Evolutionary conservation across 2,888 invertebrate species (phyloP).

Genomic region (Liodrosophila aerea): DNA sequence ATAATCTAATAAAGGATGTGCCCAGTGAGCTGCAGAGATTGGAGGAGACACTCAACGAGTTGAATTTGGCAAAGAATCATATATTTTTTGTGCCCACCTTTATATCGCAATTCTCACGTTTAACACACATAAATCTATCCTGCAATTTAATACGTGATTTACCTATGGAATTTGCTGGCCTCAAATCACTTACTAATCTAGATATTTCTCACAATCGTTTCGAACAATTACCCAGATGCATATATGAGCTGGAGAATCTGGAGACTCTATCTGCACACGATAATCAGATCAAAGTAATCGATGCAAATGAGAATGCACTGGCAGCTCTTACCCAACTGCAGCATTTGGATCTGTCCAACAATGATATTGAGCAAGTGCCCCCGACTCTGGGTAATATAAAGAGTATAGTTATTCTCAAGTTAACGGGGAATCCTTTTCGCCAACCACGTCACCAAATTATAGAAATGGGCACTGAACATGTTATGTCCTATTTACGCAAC

Average conservation of each 20-base stretch:
- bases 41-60: slow-evolving; percentile 84
- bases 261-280: slow-evolving; percentile 88
- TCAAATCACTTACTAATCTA: no score
- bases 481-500: slow-evolving; percentile 91
- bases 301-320: slow-evolving; percentile 85
- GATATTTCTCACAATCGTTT: slow-evolving; percentile 89
- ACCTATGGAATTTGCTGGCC: slow-evolving; percentile 86
- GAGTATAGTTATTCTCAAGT: slow-evolving; percentile 87
- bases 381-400: slow-evolving; percentile 91
- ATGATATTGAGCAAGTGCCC: slow-evolving; percentile 89
- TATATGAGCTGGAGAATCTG: slow-evolving; percentile 90
- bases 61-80: slow-evolving; percentile 87
- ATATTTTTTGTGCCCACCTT: slow-evolving; percentile 86
- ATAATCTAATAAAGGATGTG: slow-evolving; percentile 40
- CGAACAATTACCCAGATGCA: slow-evolving; percentile 85
- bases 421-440: slow-evolving; percentile 93
- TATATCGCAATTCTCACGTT: slow-evolving; percentile 84
- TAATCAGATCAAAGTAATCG: slow-evolving; percentile 86
- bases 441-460: slow-evolving; percentile 93
- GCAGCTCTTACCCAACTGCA: slow-evolving; percentile 85
- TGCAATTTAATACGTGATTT: slow-evolving; percentile 86
- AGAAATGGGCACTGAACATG: slow-evolving; percentile 90
- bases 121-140: slow-evolving; percentile 87
- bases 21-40: slow-evolving; percentile 80
- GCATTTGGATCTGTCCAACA: slow-evolving; percentile 88